Base-by-base conservation (phyloP, 2,888 invertebrate genomes). In the Nesidiocoris tenuis region DNA sequence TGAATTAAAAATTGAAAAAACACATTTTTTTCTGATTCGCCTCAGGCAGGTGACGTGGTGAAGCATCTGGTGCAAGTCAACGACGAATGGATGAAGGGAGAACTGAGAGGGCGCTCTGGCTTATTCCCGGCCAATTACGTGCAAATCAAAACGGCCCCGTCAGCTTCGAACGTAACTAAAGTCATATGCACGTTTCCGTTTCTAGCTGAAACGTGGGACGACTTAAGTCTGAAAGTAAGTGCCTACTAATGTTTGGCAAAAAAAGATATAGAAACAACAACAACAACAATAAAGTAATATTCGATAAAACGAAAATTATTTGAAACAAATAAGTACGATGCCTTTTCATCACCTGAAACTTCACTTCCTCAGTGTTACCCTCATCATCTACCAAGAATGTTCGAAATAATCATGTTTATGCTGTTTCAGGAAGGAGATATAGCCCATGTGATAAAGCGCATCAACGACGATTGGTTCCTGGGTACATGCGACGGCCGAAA, bases 121-220 rank as follows among this genome's bases (percentile, higher is more conserved):
- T 89, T 95, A 80, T 95, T 95, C 84, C 95, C 95, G 0, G 85
- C 89, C 80, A 85, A 94, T 63, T 89, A 90, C 82, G 88, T 92
- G 79, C 89, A 93, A 80, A 85, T 94, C 63, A 89, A 90, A 82
- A 87, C 91, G 79, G 91, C 93, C 74, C 83, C 92, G 21, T 39
- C 22, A 9, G 81, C 70, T 84, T 21, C 55, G 61, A 76, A 57
- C 68, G 71, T 39, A 56, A 79, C 75, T 75, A 78, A 74, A 77
- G 87, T 87, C 1, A 90, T 88, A 66, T 92, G 91, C n/a, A 82
- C 93, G 74, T 93, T 91, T 83, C 87, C 91, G 81, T 93, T 93
- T 82, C 85, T 86, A 57, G 88, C 91, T 2, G 90, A 88, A 79
- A 85, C 86, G 2, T 83, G 84, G 76, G 87, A 87, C 67, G 89